Evolutionary conservation across 2,113 vertebrate genomes (phyloP).

Genomic region (Heteronetta atricapilla): DNA sequence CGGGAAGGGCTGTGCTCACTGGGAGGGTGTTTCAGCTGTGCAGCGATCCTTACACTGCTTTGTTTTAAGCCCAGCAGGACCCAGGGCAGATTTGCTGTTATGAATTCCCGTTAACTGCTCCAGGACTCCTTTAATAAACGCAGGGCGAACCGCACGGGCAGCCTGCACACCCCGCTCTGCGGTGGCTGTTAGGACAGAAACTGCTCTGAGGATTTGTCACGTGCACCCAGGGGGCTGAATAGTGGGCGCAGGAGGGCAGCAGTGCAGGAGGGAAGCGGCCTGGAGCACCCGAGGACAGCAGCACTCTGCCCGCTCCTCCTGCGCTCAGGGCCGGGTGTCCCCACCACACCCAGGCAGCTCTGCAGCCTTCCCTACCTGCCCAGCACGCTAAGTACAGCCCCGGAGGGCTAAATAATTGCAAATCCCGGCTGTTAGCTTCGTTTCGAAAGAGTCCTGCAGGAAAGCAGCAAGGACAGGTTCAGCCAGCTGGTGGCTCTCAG

Average conservation of each 20-base stretch:
- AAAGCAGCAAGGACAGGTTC: background rate
- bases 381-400: background rate
- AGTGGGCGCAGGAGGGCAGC: rapidly evolving
- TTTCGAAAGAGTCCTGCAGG: background rate
- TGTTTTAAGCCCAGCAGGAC: background rate
- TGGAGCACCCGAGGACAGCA: rapidly evolving
- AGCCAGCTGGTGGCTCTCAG: too few relatives aligned
- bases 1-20: background rate
- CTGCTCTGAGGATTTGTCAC: background rate
- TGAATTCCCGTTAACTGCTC: background rate
- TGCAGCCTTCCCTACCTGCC: background rate
- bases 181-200: background rate
- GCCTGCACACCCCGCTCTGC: background rate
- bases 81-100: background rate
- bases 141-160: background rate
- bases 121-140: background rate
- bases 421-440: background rate
- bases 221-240: background rate
- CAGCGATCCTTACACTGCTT: background rate
- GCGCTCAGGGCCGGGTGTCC: background rate
- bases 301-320: background rate
- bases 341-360: background rate
- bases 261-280: background rate
- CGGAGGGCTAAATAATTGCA: background rate
- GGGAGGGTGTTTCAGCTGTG: background rate